A percentile compares a stretch with the other conserved stretches of the same genome.
Conservation (phyloP, 2,888 invertebrate species). For the Andrena minutula region DNA sequence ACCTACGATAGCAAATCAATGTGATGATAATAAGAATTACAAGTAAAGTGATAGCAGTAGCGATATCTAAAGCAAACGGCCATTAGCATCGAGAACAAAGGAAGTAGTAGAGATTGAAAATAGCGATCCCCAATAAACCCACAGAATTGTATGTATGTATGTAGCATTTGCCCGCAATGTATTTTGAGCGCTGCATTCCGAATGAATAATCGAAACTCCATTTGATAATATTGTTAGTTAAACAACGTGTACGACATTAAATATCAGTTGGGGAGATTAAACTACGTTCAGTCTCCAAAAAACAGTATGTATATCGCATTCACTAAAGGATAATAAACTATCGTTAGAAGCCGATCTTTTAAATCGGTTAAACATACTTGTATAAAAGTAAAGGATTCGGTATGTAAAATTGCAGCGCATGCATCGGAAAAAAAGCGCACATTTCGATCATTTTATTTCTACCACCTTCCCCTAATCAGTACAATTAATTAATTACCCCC, state of each 20-base stretch:
- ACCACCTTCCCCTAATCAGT: slow-evolving; percentile 11
- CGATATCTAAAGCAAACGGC: slow-evolving; percentile 6
- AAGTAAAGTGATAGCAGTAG: slow-evolving; percentile 6
- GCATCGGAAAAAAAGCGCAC: slow-evolving; percentile 18
- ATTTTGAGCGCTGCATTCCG: background rate
- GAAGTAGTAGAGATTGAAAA: slow-evolving; percentile 10
- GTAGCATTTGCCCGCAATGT: slow-evolving; percentile 13
- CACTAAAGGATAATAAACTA: slow-evolving; percentile 51
- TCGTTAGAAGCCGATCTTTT: slow-evolving; percentile 23
- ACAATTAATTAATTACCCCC: slow-evolving; percentile 12
- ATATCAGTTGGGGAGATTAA: slow-evolving; percentile 32
- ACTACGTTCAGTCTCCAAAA: slow-evolving; percentile 59
- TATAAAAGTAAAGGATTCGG: slow-evolving; percentile 34
- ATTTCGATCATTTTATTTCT: slow-evolving; percentile 21
- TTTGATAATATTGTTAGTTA: background rate
- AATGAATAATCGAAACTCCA: slow-evolving; percentile 16
- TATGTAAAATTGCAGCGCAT: slow-evolving; percentile 17
- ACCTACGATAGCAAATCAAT: background rate
- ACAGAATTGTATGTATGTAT: background rate
- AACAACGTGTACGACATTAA: slow-evolving; percentile 14
- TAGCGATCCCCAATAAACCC: slow-evolving; percentile 22
- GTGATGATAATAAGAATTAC: background rate
- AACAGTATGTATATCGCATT: slow-evolving; percentile 43
- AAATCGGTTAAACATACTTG: slow-evolving; percentile 24
- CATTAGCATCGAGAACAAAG: background rate